Base-by-base conservation (phyloP, 1,140 invertebrate genomes). In the Pachyrhynchus sulphureomaculatus region DNA sequence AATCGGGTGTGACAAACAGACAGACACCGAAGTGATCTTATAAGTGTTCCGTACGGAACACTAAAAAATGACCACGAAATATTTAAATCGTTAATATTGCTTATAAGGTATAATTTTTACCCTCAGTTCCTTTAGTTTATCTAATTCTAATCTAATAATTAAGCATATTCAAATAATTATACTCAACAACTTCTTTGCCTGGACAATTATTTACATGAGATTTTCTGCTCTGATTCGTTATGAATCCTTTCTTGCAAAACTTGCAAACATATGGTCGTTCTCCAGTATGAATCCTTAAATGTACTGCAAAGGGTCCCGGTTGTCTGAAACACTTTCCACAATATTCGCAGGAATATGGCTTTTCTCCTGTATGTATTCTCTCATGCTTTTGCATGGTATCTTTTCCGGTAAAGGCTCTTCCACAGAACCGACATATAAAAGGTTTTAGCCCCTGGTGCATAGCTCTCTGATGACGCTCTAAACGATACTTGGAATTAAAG, bases 221-320 rank as follows among this genome's bases (percentile, higher is more conserved):
- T 17, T 55, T 65, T 20, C 59, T 58, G 3, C 49, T 64, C n/a
- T 69, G 67, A 39, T 54, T 62, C 0, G 54, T 55, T 13, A 85
- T 82, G 65, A 84, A 86, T 0, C 83, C 83, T 68, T 88, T 84
- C 4, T 80, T 75, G 72, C 89, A 92, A 37, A 83, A 79, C 41
- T 78, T 77, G 72, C 89, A 91, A 66, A 82, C 81, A 72, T 89
- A 91, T 0, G 89, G 89, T 63, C 87, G 81, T 69, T 90, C 86
- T 10, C 62, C 62, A 21, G 56, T 65, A 44, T 69, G 72, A 47
- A 42, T 81, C 70, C 84, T 84, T 64, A 81, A 77, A 65, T 86
- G 84, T 67, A 79, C 81, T 42, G 82, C 81, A 42, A 86, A 77
- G 32, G 84, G 76, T 2, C 82, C 83, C 64, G 80, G 80, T 9